Evolutionary conservation across 2,888 invertebrate genomes (phyloP).

Genomic region (Oxycera nigricornis): DNA sequence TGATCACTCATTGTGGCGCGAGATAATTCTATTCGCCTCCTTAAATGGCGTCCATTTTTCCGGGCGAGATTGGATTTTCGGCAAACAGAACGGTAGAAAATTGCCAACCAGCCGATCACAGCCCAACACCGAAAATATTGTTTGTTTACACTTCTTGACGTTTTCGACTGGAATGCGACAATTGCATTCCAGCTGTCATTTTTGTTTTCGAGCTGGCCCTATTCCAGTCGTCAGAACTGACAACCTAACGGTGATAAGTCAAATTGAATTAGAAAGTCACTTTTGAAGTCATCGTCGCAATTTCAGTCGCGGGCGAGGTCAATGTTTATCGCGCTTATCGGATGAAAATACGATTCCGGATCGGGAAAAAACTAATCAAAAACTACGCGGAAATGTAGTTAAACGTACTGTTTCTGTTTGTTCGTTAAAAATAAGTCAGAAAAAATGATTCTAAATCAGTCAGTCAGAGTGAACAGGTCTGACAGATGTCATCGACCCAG

Average conservation of each 20-base stretch:
- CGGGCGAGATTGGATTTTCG: neutral
- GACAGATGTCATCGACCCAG: constrained; percentile 34
- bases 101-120: neutral
- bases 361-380: neutral
- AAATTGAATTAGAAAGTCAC: constrained; percentile 19
- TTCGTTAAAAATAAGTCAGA: neutral
- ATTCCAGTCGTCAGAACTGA: constrained; percentile 1
- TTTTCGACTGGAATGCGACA: neutral
- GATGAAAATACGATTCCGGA: neutral
- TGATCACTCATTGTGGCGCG: constrained; percentile 50
- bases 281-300: constrained; percentile 7
- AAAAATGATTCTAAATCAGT: neutral
- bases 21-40: too few relatives aligned
- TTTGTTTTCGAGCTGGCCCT: neutral
- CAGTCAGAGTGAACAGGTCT: neutral
- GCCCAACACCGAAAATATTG: neutral
- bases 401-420: too few relatives aligned
- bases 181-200: neutral
- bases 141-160: constrained; percentile 5
- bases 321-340: constrained; percentile 7
- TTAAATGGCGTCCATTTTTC: neutral
- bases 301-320: neutral
- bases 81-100: neutral
- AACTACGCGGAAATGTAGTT: neutral
- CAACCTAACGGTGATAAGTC: neutral